Evolutionary conservation across 2,888 invertebrate species (phyloP), one percentile per base, ranked within the genome.

Genomic region (Bombyx huttoni): DNA sequence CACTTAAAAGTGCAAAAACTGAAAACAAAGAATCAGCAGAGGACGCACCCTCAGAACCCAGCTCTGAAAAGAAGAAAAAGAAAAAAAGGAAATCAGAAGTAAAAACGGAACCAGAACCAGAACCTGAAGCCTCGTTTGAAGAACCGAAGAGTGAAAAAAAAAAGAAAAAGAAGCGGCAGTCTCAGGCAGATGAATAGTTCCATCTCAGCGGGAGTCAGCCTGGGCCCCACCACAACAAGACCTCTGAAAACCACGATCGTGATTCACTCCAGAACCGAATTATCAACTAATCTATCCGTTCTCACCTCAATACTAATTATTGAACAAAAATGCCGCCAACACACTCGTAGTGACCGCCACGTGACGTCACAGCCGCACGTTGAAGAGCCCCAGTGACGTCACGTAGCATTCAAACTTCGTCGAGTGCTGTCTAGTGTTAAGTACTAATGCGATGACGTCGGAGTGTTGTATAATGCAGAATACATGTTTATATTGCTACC

Each of bases 51-150:
- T 60, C 70, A 14, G 69, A 65, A 47, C 73, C 73, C 2, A 60
- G 66, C 12, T 79, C 81, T 13, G 89, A 89, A 61, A 90, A 90
- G 55, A 90, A 90, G 63, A 82, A 81, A 58, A 89, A 89, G 62
- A 89, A 89, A 65, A 90, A 90, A 64, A 90, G 86, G 70, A 89
- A 86, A 59, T 90, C 82, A 34, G 81, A 83, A 51, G 62, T 67
- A 1, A 72, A 76, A 8, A 60, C 65, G 13, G 74, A 71, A 34
- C 59, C 59, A 48, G 60, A 63, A 53, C 56, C 57, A 13, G 67
- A 63, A 24, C 62, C 58, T 0, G 61, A 59, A 13, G 61, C 64
- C 50, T 60, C 60, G 0, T 56, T 56, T 7, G 75, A 73, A 9
- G 68, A 74, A 47, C 76, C 80, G 2, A 79, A 78, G 56, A 82